Conservation (phyloP, 2,797 vertebrate genomes). For the Muscicapa comitata region DNA sequence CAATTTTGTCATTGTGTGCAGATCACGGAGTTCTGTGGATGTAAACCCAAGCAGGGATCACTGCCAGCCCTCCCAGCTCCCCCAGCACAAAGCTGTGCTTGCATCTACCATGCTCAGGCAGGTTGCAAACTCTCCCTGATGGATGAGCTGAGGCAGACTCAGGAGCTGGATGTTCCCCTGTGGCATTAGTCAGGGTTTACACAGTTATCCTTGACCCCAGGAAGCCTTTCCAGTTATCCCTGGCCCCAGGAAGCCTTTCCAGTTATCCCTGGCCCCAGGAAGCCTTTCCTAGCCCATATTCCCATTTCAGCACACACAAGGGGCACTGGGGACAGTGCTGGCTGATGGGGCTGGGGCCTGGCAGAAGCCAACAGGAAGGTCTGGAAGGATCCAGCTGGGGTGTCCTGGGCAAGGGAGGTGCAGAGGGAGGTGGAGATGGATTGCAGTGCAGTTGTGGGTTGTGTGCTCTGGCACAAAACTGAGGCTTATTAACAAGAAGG, state of each 20-base stretch:
- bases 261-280: no score
- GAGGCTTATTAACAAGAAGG: background rate
- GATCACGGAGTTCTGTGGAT: background rate
- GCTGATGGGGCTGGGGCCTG: background rate
- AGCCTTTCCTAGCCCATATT: background rate
- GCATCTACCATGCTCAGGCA: background rate
- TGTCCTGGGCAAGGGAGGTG: background rate
- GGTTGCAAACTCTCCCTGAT: background rate
- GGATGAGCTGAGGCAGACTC: background rate
- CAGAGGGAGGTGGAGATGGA: background rate
- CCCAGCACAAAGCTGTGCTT: background rate
- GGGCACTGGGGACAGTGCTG: background rate
- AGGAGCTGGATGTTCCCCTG: no score
- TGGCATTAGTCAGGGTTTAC: no score
- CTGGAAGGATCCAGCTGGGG: background rate
- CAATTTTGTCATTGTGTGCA: background rate
- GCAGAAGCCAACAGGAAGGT: background rate
- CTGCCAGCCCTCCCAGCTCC: conserved; percentile 17
- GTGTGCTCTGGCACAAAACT: rapidly evolving
- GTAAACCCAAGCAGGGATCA: background rate
- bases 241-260: no score
- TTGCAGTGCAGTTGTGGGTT: rapidly evolving
- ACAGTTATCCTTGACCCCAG: no score
- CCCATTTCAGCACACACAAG: background rate
- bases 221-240: no score